Evolutionary conservation across 2,113 vertebrate genomes (phyloP).

Genomic region (Argyrosomus japonicus): DNA sequence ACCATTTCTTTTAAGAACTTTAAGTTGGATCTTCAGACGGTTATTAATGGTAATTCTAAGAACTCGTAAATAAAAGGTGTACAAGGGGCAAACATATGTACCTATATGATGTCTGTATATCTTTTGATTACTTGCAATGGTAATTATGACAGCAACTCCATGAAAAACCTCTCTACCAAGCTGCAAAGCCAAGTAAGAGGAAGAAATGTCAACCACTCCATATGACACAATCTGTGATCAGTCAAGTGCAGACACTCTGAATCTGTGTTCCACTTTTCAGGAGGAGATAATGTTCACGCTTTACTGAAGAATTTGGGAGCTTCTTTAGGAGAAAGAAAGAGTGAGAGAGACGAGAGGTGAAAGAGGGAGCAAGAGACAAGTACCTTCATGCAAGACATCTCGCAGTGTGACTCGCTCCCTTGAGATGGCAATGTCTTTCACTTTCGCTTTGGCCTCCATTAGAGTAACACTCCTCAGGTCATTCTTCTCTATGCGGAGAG

Average conservation of each 20-base stretch:
- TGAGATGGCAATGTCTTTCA: constrained; percentile 98
- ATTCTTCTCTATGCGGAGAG: constrained; percentile 98
- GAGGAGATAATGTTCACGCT: background rate
- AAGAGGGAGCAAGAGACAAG: background rate
- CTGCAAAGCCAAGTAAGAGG: background rate
- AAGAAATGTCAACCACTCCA: background rate
- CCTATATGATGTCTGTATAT: no score
- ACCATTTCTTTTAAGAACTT: no score
- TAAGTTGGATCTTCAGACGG: no score
- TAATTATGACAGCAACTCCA: no score
- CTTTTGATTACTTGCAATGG: no score
- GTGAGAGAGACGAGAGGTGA: no score
- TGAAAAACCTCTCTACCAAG: background rate
- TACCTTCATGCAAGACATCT: constrained; percentile 98
- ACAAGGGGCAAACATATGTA: no score
- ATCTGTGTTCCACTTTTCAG: background rate
- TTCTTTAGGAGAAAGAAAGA: background rate
- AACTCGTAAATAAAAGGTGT: no score
- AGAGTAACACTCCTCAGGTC: constrained; percentile 96
- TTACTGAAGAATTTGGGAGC: background rate
- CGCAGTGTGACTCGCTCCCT: constrained; percentile 95
- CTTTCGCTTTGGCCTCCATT: constrained; percentile 96
- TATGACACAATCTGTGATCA: constrained; percentile 3
- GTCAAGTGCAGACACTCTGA: background rate
- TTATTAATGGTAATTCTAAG: no score